Conservation (phyloP, 2,888 invertebrate species). For the Patella ulyssiponensis region DNA sequence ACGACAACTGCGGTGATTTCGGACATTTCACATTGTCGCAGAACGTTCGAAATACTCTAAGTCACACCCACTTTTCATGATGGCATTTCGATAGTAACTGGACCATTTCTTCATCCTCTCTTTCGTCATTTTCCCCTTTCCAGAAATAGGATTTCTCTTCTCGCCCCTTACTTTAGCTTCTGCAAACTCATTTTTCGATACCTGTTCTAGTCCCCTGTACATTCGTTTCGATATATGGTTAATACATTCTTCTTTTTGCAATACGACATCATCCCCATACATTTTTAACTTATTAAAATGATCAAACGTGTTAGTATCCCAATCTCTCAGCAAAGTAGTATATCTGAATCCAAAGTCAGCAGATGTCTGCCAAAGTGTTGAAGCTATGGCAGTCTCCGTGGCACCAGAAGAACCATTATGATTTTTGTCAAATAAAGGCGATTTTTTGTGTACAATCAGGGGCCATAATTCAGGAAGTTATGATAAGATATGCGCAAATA, state of each 20-base stretch:
- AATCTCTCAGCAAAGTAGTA: constrained; percentile 10
- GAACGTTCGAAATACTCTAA: no score
- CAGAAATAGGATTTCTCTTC: background rate
- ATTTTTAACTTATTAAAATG: background rate
- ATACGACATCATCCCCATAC: background rate
- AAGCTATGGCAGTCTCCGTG: background rate
- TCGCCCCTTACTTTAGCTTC: background rate
- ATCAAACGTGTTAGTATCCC: constrained; percentile 1
- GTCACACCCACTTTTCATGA: no score
- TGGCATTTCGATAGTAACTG: background rate
- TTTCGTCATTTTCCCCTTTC: constrained; percentile 1
- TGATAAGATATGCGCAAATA: no score
- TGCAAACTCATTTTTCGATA: background rate
- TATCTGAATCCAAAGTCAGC: background rate
- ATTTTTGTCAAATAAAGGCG: no score
- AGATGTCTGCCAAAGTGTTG: background rate
- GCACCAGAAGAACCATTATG: background rate
- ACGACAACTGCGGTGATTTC: no score
- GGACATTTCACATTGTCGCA: no score
- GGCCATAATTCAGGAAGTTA: no score
- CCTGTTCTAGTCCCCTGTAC: background rate
- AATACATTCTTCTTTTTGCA: background rate
- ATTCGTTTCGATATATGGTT: background rate
- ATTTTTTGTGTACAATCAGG: no score
- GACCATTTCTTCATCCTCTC: background rate